phyloP scores from a whole-genome alignment of 2,113 vertebrate species.

The Benitochromis conjunctus region DNA sequence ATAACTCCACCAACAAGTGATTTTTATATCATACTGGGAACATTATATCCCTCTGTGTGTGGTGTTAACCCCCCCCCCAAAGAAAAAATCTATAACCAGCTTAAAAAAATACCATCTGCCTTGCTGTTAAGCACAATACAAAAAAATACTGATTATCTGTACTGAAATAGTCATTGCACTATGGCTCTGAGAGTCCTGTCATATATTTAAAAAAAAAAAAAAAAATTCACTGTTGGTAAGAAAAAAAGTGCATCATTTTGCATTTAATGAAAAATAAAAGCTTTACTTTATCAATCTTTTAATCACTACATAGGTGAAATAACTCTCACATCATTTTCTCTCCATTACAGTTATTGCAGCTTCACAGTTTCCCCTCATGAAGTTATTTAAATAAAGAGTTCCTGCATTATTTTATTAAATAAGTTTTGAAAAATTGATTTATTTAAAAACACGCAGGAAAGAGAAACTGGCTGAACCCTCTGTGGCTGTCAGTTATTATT shows the following conservation, averaged over 20 bases:
- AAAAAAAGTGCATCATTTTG: constrained; percentile 82
- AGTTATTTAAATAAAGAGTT: background rate
- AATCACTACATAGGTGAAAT: constrained; percentile 11
- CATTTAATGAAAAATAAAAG: constrained; percentile 69
- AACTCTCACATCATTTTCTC: background rate
- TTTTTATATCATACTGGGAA: background rate
- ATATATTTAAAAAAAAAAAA: constrained; percentile 62
- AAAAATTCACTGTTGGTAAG: constrained; percentile 56
- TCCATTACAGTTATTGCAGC: constrained; percentile 42
- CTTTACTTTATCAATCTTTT: constrained; percentile 55
- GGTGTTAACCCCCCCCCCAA: background rate
- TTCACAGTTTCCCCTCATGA: background rate
- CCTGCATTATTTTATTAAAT: background rate
- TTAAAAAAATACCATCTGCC: constrained; percentile 77
- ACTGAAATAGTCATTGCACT: constrained; percentile 76
- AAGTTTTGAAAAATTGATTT: fast-evolving
- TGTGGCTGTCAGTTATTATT: background rate
- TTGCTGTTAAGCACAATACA: constrained; percentile 61
- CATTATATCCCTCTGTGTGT: background rate
- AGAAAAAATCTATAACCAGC: constrained; percentile 37
- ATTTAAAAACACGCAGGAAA: background rate
- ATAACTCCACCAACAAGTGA: background rate
- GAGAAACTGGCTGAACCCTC: background rate
- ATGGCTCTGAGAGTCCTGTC: constrained; percentile 73
- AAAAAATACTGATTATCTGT: constrained; percentile 73